Base-by-base conservation (phyloP, 1,140 invertebrate species). In the Lineus longissimus region DNA sequence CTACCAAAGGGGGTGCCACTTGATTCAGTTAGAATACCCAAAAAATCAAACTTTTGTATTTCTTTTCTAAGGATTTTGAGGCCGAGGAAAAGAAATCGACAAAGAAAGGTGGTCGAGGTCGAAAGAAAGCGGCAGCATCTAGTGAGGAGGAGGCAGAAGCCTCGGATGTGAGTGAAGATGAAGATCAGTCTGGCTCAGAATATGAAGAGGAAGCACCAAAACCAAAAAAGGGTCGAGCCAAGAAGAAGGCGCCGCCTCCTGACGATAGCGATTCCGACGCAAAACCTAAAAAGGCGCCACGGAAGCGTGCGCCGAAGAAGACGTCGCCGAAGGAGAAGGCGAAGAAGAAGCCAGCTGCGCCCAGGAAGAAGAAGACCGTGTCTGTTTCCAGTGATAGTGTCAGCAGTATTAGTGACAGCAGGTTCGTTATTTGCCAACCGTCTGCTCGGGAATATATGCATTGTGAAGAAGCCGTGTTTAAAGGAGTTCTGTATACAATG, bases 311-410 rank as follows among this genome's bases (percentile, higher is more conserved):
- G 70, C 69, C 57, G 69, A 71, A 64, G 71, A 78, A 61, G 76
- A 73, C 27, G 75, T 78, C 69, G 58, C 76, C 40, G 81, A 78
- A 73, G 63, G 64, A 61, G 81, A 82, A 74, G 68, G 69, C 27
- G 80, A 82, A 64, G 79, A 82, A 30, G 51, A 70, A 9, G 78
- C 74, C 36, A 70, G 69, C 63, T 41, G 57, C 31, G 58, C 61
- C 27, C 41, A 19, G 36, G 19, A 57, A 59, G n/a, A 51, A 61
- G 58, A 55, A 66, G 68, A 64, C 59, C 4, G 47, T n/a, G 47
- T 36, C 33, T 7, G 33, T 36, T 36, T 36, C 33, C 15, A 36
- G 33, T 36, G 33, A 36, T 36, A 36, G 33, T 36, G 33, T 36
- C 33, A 36, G 33, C 33, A 36, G 33, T 36, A 36, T 36, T 36